Percentiles rank a stretch among this genome's conserved stretches.
These are phyloP conservation scores for Bergia sp. DNA, from an alignment of 92 coral and sea anemone genomes.

Conservation along the genomic window DNA sequence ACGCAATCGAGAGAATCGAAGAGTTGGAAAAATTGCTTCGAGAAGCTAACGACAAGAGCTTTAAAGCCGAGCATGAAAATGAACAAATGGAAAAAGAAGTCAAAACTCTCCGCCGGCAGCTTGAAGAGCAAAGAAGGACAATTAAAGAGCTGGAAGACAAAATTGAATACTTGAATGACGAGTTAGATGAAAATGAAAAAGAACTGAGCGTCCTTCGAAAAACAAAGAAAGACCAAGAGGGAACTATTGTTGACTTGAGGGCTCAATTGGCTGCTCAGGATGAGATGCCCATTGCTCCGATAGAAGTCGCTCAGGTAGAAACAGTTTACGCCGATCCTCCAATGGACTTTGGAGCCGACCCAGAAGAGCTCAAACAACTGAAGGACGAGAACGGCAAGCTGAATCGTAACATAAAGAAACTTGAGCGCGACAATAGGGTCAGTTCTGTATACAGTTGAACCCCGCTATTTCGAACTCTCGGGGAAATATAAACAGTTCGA, in stretches of 20 bases:
- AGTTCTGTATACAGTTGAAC: background rate
- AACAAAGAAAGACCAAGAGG: conserved; percentile 62
- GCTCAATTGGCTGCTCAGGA: conserved; percentile 73
- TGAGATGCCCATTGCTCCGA: conserved; percentile 63
- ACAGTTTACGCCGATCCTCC: conserved; percentile 68
- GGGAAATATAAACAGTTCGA: too few relatives aligned
- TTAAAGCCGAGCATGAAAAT: conserved; percentile 71
- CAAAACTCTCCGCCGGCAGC: conserved; percentile 57
- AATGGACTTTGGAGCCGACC: conserved; percentile 71
- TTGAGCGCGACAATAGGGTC: conserved; percentile 64
- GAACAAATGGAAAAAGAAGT: conserved; percentile 76
- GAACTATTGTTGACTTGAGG: conserved; percentile 68
- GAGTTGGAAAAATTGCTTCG: conserved; percentile 70
- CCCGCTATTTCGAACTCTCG: too few relatives aligned
- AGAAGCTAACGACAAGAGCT: conserved; percentile 58
- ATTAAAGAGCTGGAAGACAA: conserved; percentile 68
- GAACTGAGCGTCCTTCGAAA: conserved; percentile 70
- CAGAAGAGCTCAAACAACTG: conserved; percentile 72
- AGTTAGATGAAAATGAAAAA: conserved; percentile 71
- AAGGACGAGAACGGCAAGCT: conserved; percentile 71
- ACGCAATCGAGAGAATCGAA: conserved; percentile 61
- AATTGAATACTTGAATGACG: conserved; percentile 67
- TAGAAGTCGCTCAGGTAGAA: conserved; percentile 67
- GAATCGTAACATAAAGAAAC: conserved; percentile 53
- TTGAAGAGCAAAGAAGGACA: conserved; percentile 53